Conservation (phyloP, 2,113 vertebrate species). For the Electrona antarctica region DNA sequence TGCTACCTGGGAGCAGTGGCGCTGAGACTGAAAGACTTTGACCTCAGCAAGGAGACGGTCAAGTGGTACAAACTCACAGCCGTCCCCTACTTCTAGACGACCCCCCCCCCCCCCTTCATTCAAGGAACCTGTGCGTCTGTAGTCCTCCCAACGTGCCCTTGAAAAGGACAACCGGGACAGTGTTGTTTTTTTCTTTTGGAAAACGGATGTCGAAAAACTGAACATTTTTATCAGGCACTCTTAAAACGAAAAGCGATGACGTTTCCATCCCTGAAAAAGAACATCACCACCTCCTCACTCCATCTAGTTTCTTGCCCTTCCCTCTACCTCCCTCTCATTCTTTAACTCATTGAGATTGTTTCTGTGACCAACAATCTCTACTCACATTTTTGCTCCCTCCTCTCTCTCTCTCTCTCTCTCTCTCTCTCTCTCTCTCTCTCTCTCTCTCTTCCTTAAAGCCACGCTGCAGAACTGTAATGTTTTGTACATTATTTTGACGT, state of each 20-base stretch:
- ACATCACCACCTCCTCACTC: constrained; percentile 14
- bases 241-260: too few species aligned
- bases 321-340: constrained; percentile 6
- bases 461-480: constrained; percentile 65
- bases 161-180: too few species aligned
- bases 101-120: constrained; percentile 1
- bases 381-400: constrained; percentile 6
- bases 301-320: constrained; percentile 3
- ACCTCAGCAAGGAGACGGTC: constrained; percentile 94
- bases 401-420: constrained; percentile 43
- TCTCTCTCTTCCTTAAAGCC: constrained; percentile 55
- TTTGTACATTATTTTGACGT: constrained; percentile 80
- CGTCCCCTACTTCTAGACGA: constrained; percentile 84
- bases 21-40: constrained; percentile 93
- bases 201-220: too few species aligned
- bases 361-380: constrained; percentile 58
- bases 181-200: too few species aligned
- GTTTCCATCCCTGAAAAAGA: background rate
- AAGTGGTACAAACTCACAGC: constrained; percentile 94
- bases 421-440: constrained; percentile 40
- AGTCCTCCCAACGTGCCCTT: too few species aligned
- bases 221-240: too few species aligned
- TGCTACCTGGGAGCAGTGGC: constrained; percentile 94
- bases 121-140: too few species aligned
- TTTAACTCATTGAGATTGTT: constrained; percentile 65